These are phyloP conservation scores for Onychomys torridus DNA, from an alignment of 2,797 vertebrate genomes.

Conservation along the genomic window DNA sequence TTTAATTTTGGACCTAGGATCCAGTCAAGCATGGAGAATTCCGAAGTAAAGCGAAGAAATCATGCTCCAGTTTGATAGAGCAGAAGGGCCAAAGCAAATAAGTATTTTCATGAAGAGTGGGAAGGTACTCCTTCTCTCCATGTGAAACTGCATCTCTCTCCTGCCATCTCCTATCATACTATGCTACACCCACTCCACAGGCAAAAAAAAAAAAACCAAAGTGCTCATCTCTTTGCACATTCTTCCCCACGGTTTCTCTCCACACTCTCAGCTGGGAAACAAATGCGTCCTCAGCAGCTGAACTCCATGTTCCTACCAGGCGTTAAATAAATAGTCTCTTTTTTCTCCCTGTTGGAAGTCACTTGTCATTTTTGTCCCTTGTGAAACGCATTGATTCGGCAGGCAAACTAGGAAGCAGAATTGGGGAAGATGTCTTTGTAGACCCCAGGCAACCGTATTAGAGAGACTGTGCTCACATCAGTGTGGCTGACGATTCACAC, in stretches of 20 bases:
- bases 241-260: constrained; percentile 50
- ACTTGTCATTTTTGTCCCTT: constrained; percentile 81
- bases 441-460: constrained; percentile 64
- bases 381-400: constrained; percentile 57
- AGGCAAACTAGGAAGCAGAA: constrained; percentile 34
- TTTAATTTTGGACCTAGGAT: constrained; percentile 50
- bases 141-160: neutral
- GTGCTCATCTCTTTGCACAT: constrained; percentile 14
- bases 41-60: constrained; percentile 1
- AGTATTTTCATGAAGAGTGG: constrained; percentile 78
- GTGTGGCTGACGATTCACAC: constrained; percentile 83
- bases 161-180: neutral
- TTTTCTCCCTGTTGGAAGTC: constrained; percentile 64
- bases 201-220: neutral
- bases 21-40: neutral
- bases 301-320: constrained; percentile 65
- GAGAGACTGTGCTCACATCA: constrained; percentile 77
- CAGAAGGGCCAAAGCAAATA: constrained; percentile 78
- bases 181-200: neutral
- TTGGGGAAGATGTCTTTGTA: constrained; percentile 68
- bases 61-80: neutral
- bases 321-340: constrained; percentile 68
- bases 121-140: constrained; percentile 53
- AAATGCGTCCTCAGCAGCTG: neutral
- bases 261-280: constrained; percentile 41